Conservation (phyloP, 2,113 vertebrate genomes). For the Camelus bactrianus region DNA sequence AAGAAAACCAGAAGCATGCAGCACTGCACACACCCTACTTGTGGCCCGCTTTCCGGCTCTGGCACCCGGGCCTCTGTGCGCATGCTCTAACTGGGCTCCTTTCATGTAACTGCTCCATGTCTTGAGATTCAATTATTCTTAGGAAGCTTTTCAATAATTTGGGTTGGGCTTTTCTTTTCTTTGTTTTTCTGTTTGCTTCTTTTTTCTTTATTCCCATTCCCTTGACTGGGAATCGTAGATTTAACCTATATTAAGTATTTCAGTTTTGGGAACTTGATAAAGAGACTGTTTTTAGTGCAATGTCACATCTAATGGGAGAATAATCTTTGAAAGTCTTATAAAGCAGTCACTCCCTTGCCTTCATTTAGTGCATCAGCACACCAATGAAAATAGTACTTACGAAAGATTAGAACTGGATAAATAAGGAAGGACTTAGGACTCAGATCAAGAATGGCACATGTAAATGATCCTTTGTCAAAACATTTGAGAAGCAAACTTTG, state of each 20-base stretch:
- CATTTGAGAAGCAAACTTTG: neutral
- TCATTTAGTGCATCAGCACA: neutral
- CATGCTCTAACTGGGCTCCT: neutral
- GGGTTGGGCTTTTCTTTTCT: neutral
- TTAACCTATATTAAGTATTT: neutral
- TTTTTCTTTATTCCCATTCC: neutral
- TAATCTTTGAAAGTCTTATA: neutral
- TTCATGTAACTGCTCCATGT: neutral
- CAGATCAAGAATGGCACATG: neutral
- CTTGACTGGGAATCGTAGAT: neutral
- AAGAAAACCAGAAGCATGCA: neutral
- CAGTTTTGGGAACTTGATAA: neutral
- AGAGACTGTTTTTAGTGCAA: neutral
- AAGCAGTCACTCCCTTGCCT: neutral
- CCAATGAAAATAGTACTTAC: neutral
- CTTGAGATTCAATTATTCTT: slow-evolving; percentile 2
- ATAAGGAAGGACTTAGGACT: neutral
- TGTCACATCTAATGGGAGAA: neutral
- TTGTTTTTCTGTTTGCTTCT: neutral
- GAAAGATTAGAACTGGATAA: neutral
- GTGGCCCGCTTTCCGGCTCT: neutral
- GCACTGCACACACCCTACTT: neutral
- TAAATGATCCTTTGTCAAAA: neutral
- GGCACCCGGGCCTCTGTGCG: neutral
- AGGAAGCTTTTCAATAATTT: neutral